Conservation (phyloP, 2,797 vertebrate genomes). For the Halcyon badia region DNA sequence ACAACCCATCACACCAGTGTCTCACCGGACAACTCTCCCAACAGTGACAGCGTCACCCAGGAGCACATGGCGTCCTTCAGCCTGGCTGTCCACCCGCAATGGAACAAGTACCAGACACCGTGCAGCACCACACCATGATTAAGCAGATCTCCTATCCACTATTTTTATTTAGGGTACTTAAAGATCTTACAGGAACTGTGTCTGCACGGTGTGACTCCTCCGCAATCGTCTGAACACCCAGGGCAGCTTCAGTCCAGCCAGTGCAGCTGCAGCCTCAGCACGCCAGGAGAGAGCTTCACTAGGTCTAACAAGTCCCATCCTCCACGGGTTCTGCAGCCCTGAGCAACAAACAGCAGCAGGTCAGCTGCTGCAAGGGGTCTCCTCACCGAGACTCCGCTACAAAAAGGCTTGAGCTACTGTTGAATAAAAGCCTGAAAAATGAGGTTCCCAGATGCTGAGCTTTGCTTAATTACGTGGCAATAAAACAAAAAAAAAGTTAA, state of each 20-base stretch:
- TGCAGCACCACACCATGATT: not conserved
- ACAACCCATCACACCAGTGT: not conserved
- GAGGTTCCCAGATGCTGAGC: not conserved
- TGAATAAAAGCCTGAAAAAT: not conserved
- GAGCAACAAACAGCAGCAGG: not conserved
- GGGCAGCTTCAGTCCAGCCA: not conserved
- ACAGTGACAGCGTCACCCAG: rapidly evolving
- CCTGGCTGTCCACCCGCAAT: not conserved
- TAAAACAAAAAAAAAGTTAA: not conserved
- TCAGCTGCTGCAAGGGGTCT: not conserved
- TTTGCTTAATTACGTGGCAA: not conserved
- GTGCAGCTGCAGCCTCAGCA: not conserved
- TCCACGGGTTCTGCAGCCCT: not conserved
- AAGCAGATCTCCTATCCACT: no score
- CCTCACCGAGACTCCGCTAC: not conserved
- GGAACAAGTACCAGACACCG: not conserved
- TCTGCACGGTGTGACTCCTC: not conserved
- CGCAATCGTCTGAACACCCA: not conserved
- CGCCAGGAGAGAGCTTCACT: not conserved
- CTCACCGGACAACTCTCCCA: not conserved
- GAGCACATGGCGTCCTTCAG: not conserved
- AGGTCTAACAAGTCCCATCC: rapidly evolving
- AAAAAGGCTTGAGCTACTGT: not conserved
- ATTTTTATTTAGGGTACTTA: not conserved
- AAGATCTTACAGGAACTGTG: no score